Evolutionary conservation across 2,888 invertebrate species (phyloP), one percentile per base, ranked within the genome.

Genomic region (Amphipoea oculea): DNA sequence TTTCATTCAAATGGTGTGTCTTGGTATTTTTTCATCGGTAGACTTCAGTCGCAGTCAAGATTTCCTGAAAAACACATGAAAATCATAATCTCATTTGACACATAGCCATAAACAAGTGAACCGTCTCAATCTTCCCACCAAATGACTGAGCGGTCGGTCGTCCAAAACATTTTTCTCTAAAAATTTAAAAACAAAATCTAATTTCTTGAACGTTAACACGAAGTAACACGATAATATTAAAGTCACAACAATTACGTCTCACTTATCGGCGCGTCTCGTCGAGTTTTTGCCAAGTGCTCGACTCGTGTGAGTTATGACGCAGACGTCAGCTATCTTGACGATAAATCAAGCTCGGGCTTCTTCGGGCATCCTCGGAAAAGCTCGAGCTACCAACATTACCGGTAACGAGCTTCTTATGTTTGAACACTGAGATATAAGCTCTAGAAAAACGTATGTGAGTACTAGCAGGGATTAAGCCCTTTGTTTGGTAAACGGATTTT

Each of bases 231-330:
- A 87, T 72, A 86, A 90, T 89, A 90, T 91, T 88, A 86, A 92
- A 90, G 93, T 92, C 93, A 90, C 90, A 92, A 93, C 93, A 94
- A 94, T 95, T 93, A 93, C 86, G 88, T 88, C 89, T 91, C 89
- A 91, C 91, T 93, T 93, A 92, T 90, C 90, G 89, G 76, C 86
- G 82, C 88, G 93, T 95, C 94, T 93, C 91, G 91, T 89, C 92
- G 89, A 88, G 92, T 94, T 94, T 94, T 94, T 94, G 92, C 86
- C 84, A 76, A 86, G 85, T 76, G 80, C 87, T 89, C 88, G 81
- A 86, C 85, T 86, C 86, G 86, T 92, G 92, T 94, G 94, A 95
- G 92, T 94, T 95, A 95, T 95, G 94, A 94, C 92, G 92, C 92
- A 90, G 90, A 90, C 91, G 92, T 93, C 92, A 93, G 93, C 92